Conservation (phyloP, 23 tunicate species). For the Ciona savignyi region DNA sequence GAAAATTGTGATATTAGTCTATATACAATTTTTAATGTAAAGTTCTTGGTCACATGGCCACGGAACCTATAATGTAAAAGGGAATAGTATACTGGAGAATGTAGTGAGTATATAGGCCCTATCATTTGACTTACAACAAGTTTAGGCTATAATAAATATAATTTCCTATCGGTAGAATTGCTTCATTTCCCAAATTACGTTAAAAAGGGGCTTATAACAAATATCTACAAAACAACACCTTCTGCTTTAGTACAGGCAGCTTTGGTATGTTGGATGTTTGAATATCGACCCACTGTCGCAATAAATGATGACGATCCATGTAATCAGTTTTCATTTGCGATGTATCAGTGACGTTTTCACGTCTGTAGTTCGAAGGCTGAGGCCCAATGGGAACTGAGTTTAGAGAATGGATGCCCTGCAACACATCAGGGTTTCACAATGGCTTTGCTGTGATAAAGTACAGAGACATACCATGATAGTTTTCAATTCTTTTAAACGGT, state of each 20-base stretch:
- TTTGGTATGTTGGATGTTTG: conserved; percentile 31
- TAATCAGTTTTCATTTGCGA: conserved; percentile 65
- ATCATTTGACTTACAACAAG: too few species aligned
- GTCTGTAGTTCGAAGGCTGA: conserved; percentile 7
- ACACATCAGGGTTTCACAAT: neutral
- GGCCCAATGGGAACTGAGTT: conserved; percentile 54
- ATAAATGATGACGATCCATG: conserved; percentile 29
- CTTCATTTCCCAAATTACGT: too few species aligned
- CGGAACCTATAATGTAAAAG: too few species aligned
- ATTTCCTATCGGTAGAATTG: too few species aligned
- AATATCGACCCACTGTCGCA: conserved; percentile 30
- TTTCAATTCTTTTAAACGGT: conserved; percentile 22
- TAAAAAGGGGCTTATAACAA: too few species aligned
- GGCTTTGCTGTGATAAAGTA: neutral
- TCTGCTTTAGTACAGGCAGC: conserved; percentile 18
- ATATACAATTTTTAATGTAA: too few species aligned
- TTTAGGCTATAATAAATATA: too few species aligned
- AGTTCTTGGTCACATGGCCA: too few species aligned
- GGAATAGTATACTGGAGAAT: too few species aligned
- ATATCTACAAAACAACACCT: too few species aligned
- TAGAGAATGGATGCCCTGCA: conserved; percentile 25
- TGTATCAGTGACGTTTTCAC: conserved; percentile 20
- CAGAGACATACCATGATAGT: conserved; percentile 33
- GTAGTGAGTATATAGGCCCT: too few species aligned
- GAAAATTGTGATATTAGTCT: neutral